Evolutionary conservation across 2,797 vertebrate species (phyloP).

Genomic region (Malurus splendens): DNA sequence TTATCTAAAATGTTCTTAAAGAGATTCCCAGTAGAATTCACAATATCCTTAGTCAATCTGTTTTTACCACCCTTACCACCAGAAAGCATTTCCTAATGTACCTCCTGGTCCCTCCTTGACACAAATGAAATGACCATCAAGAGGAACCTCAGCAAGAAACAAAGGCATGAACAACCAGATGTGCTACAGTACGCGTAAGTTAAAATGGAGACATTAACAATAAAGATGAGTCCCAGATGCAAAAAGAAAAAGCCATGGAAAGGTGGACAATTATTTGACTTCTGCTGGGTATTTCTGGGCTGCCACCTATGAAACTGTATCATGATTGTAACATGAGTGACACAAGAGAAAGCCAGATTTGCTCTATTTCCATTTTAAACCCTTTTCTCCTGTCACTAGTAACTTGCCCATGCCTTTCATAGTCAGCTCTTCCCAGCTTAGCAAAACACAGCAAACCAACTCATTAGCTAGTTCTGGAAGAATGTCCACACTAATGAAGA

Average conservation of each 20-base stretch:
- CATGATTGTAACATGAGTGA: not conserved
- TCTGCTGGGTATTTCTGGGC: not conserved
- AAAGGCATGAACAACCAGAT: not conserved
- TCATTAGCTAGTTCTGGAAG: not conserved
- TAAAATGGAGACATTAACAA: not conserved
- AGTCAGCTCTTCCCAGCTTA: not conserved
- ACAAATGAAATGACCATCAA: not conserved
- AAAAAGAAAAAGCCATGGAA: not conserved
- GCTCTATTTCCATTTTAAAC: not conserved
- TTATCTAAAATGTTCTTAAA: not conserved
- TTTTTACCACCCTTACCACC: not conserved
- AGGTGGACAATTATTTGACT: not conserved
- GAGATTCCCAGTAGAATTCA: not conserved
- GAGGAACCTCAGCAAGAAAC: not conserved
- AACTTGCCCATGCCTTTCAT: not conserved
- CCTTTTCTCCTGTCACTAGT: not conserved
- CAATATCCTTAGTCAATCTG: not conserved
- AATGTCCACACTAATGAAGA: not conserved
- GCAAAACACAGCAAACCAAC: not conserved
- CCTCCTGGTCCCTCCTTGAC: fast-evolving
- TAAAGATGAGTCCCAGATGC: not conserved
- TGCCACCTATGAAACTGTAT: not conserved
- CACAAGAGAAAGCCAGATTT: not conserved
- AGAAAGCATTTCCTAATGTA: not conserved
- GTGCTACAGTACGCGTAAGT: not conserved